phyloP scores from a whole-genome alignment of 2,113 vertebrate species.

The Crotalus horridus region DNA sequence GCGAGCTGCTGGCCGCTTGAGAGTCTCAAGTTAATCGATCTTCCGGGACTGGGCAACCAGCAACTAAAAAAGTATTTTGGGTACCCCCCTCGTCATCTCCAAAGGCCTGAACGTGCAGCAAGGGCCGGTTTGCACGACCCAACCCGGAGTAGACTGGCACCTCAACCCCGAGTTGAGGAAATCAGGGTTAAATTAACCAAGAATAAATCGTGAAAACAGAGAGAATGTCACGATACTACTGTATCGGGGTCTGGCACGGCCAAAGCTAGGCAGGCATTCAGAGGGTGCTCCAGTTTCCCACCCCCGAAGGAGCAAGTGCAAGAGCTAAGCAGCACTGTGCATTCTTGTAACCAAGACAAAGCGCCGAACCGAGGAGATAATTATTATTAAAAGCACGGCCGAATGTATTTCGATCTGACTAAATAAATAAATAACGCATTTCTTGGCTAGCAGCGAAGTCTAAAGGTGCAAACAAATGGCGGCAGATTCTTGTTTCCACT shows the following conservation, averaged over 20 bases:
- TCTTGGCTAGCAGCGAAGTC: not conserved
- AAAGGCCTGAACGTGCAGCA: not conserved
- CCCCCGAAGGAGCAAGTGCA: not conserved
- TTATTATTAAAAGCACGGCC: no score
- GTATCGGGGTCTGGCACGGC: not conserved
- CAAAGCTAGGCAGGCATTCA: not conserved
- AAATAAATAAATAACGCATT: not conserved
- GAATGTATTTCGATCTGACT: not conserved
- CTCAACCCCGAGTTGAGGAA: not conserved
- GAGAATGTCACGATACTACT: not conserved
- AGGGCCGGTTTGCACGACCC: not conserved
- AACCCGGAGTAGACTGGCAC: not conserved
- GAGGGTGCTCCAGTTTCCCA: not conserved
- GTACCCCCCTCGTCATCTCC: not conserved
- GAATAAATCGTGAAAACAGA: not conserved
- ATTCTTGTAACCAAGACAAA: not conserved
- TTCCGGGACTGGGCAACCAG: not conserved
- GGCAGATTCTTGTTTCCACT: not conserved
- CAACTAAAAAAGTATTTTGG: not conserved
- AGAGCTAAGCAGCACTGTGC: not conserved
- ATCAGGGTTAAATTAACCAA: not conserved
- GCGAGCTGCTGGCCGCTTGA: not conserved
- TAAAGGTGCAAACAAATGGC: not conserved
- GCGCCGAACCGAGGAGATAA: not conserved
- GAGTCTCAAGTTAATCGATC: not conserved